A percentile compares a stretch with the other conserved stretches of the same genome.
Conservation (phyloP, 2,797 vertebrate species). For the Mus minutoides region DNA sequence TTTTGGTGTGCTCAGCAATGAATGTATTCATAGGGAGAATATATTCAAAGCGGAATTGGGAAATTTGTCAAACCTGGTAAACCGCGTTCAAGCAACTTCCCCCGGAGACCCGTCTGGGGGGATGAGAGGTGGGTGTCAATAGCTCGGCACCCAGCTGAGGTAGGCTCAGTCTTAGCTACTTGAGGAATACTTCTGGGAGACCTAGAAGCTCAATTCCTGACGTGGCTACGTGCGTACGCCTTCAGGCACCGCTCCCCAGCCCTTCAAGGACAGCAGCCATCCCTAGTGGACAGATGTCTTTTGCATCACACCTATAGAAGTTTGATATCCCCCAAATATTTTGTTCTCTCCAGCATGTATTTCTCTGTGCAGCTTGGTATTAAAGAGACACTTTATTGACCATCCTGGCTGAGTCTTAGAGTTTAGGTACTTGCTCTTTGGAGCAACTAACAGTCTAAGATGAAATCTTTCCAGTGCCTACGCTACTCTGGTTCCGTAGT, state of each 20-base stretch:
- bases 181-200: neutral
- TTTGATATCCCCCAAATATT: neutral
- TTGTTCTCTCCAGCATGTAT: neutral
- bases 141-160: neutral
- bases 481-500: neutral
- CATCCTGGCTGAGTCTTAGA: neutral
- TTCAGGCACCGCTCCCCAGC: neutral
- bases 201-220: neutral
- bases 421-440: neutral
- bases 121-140: neutral
- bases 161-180: neutral
- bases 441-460: neutral
- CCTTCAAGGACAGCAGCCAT: neutral
- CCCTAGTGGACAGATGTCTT: fast-evolving
- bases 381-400: neutral
- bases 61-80: constrained; percentile 47
- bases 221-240: neutral
- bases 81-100: neutral
- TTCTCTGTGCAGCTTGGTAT: neutral
- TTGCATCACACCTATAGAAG: neutral
- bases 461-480: neutral
- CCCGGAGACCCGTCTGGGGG: neutral
- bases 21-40: constrained; percentile 43
- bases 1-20: constrained; percentile 28
- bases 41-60: constrained; percentile 25